Evolutionary conservation across 1,140 invertebrate genomes (phyloP), one percentile per base, ranked within the genome.

Genomic region (Drosophila burlai): DNA sequence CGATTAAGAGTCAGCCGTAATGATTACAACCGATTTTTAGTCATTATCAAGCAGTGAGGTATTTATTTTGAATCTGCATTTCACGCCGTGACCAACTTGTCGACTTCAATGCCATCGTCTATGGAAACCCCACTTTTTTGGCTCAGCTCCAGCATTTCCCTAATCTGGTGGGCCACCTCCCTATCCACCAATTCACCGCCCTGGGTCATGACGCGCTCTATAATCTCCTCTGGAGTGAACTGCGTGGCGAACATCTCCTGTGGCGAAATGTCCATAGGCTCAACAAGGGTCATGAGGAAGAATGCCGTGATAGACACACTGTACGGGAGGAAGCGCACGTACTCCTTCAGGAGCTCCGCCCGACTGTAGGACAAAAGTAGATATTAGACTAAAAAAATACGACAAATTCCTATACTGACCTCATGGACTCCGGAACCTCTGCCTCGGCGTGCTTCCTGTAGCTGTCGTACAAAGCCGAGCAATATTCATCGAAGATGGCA

Each of bases 401-500:
- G 7, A 9, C 15, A 4, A 4, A 26, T 10, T 26, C 16, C 8
- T 15, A 16, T 9, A 49, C 24, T 49, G 4, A 93, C 92, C 83
- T 85, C 2, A 93, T 62, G 31, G 34, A 89, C 7, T 62, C 66
- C 0, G 92, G 92, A 29, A 91, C 62, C 16, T 3, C 54, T n/a
- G 9, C 29, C 3, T 52, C n/a, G 4, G 91, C 55, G 7, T 75
- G 6, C 8, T 47, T 45, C 8, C n/a, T 67, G 42, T 81, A 92
- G 42, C 72, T 82, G 1, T 65, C 59, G 1, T 60, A 54, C 7
- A 93, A 52, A 15, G 68, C 64, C 34, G 80, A 58, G 61, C 80
- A 80, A 36, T 93, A 93, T 3, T 75, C 63, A 31, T 82, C 73
- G 29, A 93, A 93, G 21, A 93, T 80, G n/a, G 40, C 55, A 24